Base-by-base conservation (phyloP, 2,113 vertebrate species). In the Mesocricetus auratus region DNA sequence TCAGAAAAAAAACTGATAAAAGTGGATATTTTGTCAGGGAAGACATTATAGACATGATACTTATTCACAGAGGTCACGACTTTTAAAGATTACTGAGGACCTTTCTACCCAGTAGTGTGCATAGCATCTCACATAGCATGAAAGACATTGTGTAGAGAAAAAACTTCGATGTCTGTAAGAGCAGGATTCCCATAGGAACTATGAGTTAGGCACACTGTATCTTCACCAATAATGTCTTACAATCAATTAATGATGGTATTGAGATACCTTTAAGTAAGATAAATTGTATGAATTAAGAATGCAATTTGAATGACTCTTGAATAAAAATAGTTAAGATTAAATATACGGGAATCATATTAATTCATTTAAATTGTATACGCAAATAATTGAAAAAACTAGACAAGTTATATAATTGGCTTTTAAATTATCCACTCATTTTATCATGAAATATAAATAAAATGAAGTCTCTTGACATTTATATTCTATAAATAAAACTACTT, bases 371-470 rank as follows among this genome's bases (percentile, higher is more conserved):
- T 90, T 1, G 2, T 66, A 2, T 58, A 73, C 77, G 83, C 47
- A 88, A 50, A 19, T 39, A 83, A 73, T 91, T 75, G 89, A 75
- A 1, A 79, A 86, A 86, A 86, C 73, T 42, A 78, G 0, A 53
- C 5, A 82, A n/a, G 8, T 24, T 1, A 81, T 78, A 60, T 60
- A 81, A 75, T 50, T 50, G 8, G 4, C 19, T 58, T 68, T n/a
- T 74, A 60, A 53, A 53, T 95, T 71, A 47, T 29, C 45, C 88
- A 42, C 60, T 69, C 50, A 88, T 53, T 93, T 26, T 89, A 33
- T 82, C 13, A 82, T 77, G 16, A 1, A 95, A 86, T 74, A 5
- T 83, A 92, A 95, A 64, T 56, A 68, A 77, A 89, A 86, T 93
- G 36, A 33, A n/a, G 85, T 4, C 22, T 56, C 73, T 1, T 86